Evolutionary conservation across 2,888 invertebrate genomes (phyloP), one percentile per base, ranked within the genome.

Genomic region (Eristalis intricaria): DNA sequence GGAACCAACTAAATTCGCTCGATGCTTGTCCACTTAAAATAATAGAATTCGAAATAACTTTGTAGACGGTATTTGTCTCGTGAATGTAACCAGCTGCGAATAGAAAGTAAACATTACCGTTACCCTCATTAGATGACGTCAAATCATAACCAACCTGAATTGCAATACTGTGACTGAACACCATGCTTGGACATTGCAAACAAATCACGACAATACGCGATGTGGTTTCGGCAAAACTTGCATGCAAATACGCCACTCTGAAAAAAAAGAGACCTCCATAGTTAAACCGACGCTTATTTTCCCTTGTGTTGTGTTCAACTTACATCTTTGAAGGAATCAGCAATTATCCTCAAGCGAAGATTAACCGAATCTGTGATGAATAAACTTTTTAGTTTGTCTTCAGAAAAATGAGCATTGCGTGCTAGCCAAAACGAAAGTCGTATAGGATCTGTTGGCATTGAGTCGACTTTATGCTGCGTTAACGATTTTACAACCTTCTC

Each of bases 111-210:
- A 43, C 13, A 23, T 66, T 8, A 35, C 10, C 66, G 82, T 11
- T 11, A 8, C 35, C 1, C 38, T 13, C 38, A 22, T 38, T 15
- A 19, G 10, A 15, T 15, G 5, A 40, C 69, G 23, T n/a, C 22
- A 13, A 22, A 60, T 26, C 13, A 11, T 70, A 75, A 63, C 90
- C 90, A 90, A 92, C 95, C 94, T 56, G 96, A 95, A 93, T 98
- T 97, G 58, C 97, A 97, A 91, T 96, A 98, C 66, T 97, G 96
- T 65, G 95, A 96, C 92, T 96, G 96, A 0, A 96, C 95, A 0
- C 97, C 97, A 91, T 96, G 96, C 89, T 95, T 95, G 11, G 96
- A 96, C 96, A 98, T 97, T 64, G 96, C 95, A 93, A 97, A 96
- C 73, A 97, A 94, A 90, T 97, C 95, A 7, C 94, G 94, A 88